Evolutionary conservation across 2,888 invertebrate species (phyloP).

Genomic region (Trimorus sp.): DNA sequence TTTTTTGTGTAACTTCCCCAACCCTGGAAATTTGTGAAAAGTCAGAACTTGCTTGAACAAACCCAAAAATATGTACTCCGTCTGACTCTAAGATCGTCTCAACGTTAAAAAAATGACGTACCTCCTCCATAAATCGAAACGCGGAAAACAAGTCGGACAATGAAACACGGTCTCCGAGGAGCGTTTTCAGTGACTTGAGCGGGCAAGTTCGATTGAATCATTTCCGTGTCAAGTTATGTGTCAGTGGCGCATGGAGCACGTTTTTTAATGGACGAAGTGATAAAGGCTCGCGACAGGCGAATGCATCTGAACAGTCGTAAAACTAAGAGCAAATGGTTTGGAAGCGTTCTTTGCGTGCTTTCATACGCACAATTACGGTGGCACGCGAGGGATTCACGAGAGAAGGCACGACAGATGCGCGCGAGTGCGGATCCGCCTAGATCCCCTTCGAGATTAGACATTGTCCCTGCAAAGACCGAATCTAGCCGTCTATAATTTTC

Average conservation of each 20-base stretch:
- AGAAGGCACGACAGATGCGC: slow-evolving; percentile 60
- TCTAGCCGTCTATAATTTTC: slow-evolving; percentile 57
- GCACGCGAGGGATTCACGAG: slow-evolving; percentile 21
- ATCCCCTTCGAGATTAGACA: slow-evolving; percentile 44
- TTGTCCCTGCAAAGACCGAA: slow-evolving; percentile 14
- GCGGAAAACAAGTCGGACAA: too few relatives aligned
- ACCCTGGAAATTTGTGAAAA: too few relatives aligned
- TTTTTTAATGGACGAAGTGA: slow-evolving; percentile 38
- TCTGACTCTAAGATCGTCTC: too few relatives aligned
- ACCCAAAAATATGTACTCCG: too few relatives aligned
- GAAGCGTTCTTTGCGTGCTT: slow-evolving; percentile 34
- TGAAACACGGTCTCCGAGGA: too few relatives aligned
- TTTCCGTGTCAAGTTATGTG: slow-evolving; percentile 30
- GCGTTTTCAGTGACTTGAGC: too few relatives aligned
- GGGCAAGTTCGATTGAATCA: too few relatives aligned
- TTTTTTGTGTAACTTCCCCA: too few relatives aligned
- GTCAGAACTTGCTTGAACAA: too few relatives aligned
- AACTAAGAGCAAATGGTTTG: slow-evolving; percentile 16
- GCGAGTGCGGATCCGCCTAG: slow-evolving; percentile 28
- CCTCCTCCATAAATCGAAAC: too few relatives aligned
- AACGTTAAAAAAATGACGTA: too few relatives aligned
- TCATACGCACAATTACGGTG: slow-evolving; percentile 43
- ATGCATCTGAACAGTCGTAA: slow-evolving; percentile 35
- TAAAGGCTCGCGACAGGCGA: slow-evolving; percentile 17
- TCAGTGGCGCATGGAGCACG: slow-evolving; percentile 20